Percentiles rank a stretch among this genome's conserved stretches.
Conservation (phyloP, 2,888 invertebrate species). For the Coelopa pilipes region DNA sequence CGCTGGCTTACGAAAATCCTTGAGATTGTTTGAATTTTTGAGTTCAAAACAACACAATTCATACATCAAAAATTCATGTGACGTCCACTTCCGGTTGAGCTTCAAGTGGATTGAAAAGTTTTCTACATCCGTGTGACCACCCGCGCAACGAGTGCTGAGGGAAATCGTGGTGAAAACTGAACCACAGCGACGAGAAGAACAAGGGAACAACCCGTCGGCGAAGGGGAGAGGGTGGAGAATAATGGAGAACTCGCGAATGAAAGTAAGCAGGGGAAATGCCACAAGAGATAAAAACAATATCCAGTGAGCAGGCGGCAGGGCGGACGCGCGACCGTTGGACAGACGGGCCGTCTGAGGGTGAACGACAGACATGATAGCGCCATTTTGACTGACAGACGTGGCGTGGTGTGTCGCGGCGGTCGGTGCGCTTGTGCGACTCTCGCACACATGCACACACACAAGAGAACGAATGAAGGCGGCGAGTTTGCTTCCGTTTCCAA, state of each 20-base stretch:
- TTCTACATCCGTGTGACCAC: too few species aligned
- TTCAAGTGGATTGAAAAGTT: too few species aligned
- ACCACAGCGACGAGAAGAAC: not conserved
- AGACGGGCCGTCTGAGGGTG: constrained; percentile 39
- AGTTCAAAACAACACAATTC: too few species aligned
- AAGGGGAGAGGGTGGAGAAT: too few species aligned
- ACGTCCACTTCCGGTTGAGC: too few species aligned
- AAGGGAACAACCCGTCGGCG: too few species aligned
- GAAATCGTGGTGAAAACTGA: not conserved
- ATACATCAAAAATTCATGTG: too few species aligned
- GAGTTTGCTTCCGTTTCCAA: not conserved
- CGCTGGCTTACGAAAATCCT: too few species aligned
- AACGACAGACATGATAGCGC: constrained; percentile 36
- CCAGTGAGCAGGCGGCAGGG: not conserved
- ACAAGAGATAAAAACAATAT: not conserved
- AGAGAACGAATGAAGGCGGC: not conserved
- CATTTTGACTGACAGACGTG: constrained; percentile 32
- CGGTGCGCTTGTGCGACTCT: not conserved
- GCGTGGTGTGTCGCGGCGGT: not conserved
- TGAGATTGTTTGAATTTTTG: too few species aligned
- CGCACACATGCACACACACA: not conserved
- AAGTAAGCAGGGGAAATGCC: not conserved
- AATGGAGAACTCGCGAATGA: too few species aligned
- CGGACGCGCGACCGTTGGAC: not conserved
- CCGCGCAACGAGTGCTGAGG: not conserved